Percentiles rank a stretch among this genome's conserved stretches.
Evolutionary conservation across 1,140 invertebrate species (phyloP).

Genomic region (Leguminivora glycinivorella): DNA sequence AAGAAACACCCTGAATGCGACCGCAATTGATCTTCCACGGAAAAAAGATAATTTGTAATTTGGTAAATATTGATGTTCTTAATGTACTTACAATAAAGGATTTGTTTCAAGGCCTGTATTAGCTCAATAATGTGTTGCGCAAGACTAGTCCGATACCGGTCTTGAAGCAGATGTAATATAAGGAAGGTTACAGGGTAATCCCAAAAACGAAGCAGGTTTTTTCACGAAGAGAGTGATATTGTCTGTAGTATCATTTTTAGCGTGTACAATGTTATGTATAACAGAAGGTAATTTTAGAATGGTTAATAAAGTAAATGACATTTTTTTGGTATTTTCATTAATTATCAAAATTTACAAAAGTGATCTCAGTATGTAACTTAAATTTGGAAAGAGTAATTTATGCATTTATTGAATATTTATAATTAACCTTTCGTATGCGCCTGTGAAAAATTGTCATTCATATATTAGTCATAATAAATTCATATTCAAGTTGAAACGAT

Average conservation of each 20-base stretch:
- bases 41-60: not conserved
- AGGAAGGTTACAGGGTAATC: slow-evolving; percentile 17
- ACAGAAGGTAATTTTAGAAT: not conserved
- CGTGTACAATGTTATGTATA: slow-evolving; percentile 7
- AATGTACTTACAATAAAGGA: not conserved
- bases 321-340: not conserved
- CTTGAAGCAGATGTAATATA: not conserved
- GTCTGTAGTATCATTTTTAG: slow-evolving; percentile 17
- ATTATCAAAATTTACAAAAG: not conserved
- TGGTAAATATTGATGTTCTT: slow-evolving; percentile 1
- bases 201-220: not conserved
- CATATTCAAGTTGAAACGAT: no score
- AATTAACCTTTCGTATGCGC: no score
- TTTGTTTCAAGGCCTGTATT: not conserved
- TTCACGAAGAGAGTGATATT: slow-evolving; percentile 23
- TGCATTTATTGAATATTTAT: no score
- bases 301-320: slow-evolving; percentile 14
- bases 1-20: slow-evolving; percentile 1
- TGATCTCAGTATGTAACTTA: no score
- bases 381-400: no score
- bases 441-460: no score
- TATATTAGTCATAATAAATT: no score
- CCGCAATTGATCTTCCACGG: not conserved
- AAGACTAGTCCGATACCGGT: not conserved
- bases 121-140: not conserved